These are phyloP conservation scores for Smittia aterrima DNA, from an alignment of 2,888 invertebrate genomes.

Conservation along the genomic window DNA sequence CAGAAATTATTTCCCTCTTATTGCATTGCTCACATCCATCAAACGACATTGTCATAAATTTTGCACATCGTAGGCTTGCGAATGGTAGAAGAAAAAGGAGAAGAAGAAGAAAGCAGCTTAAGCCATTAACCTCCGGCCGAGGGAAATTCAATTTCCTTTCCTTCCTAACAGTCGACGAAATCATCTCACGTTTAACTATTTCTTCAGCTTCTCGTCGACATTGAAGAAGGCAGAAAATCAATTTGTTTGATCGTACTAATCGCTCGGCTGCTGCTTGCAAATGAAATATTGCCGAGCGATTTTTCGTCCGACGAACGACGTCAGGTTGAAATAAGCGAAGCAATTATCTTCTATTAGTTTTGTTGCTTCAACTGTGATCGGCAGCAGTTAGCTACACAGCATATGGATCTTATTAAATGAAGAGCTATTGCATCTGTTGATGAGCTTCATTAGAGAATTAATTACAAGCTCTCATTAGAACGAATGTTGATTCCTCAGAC, in stretches of 20 bases:
- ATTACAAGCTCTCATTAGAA: not conserved
- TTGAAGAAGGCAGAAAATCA: slow-evolving; percentile 1
- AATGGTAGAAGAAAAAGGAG: not conserved
- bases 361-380: not conserved
- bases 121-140: not conserved
- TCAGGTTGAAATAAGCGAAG: slow-evolving; percentile 20
- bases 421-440: not conserved
- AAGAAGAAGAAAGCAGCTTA: not conserved
- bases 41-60: slow-evolving; percentile 36
- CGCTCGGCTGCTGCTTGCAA: slow-evolving; percentile 16
- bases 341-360: slow-evolving; percentile 15
- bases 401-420: slow-evolving; percentile 7
- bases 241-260: slow-evolving; percentile 32
- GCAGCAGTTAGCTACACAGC: not conserved
- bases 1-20: not conserved
- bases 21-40: slow-evolving; percentile 13
- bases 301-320: not conserved
- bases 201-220: not conserved
- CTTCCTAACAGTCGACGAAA: not conserved
- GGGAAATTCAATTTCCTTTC: not conserved
- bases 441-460: not conserved
- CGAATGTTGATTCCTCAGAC: not conserved
- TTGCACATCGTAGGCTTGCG: slow-evolving; percentile 23
- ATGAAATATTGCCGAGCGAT: slow-evolving; percentile 31
- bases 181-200: not conserved